Evolutionary conservation across 2,113 vertebrate genomes (phyloP).

Genomic region (Pseudorhombus dupliciocellatus): DNA sequence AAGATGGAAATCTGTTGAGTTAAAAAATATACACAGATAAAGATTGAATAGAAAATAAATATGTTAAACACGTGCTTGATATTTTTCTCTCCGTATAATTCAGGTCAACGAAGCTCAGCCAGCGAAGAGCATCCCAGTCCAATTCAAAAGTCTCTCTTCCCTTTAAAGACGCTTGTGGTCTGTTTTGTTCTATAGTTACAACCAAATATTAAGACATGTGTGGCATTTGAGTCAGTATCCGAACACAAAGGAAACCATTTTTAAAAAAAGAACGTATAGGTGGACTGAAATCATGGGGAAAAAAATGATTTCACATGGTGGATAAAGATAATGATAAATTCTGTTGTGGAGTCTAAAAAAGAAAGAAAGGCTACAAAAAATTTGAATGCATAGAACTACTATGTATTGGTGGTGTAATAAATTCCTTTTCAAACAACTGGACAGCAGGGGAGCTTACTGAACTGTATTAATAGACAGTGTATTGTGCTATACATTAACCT

Average conservation of each 20-base stretch:
- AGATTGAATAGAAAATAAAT: conserved; percentile 4
- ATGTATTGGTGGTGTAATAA: conserved; percentile 13
- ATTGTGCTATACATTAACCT: conserved; percentile 28
- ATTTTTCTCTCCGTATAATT: conserved; percentile 22
- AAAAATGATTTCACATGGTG: background rate
- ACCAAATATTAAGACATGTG: conserved; percentile 39
- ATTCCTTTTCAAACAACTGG: conserved; percentile 4
- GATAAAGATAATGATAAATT: conserved; percentile 16
- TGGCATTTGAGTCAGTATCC: conserved; percentile 23
- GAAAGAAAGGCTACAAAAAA: conserved; percentile 64
- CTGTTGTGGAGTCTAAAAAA: conserved; percentile 16
- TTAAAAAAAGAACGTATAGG: conserved; percentile 10
- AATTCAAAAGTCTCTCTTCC: conserved; percentile 32
- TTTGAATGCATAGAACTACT: conserved; percentile 58
- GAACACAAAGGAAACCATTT: conserved; percentile 6
- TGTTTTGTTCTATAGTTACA: conserved; percentile 28
- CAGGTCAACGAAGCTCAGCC: conserved; percentile 18
- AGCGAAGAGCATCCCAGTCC: conserved; percentile 8
- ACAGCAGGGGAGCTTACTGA: conserved; percentile 29
- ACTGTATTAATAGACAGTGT: conserved; percentile 12
- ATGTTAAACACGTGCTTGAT: conserved; percentile 8
- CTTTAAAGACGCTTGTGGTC: conserved; percentile 30
- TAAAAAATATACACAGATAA: conserved; percentile 1
- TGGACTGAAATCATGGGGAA: background rate
- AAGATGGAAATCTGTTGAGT: conserved; percentile 23